A percentile compares a stretch with the other conserved stretches of the same genome.
These are phyloP conservation scores for Heterotis niloticus DNA, from an alignment of 2,113 vertebrate genomes.

Conservation along the genomic window DNA sequence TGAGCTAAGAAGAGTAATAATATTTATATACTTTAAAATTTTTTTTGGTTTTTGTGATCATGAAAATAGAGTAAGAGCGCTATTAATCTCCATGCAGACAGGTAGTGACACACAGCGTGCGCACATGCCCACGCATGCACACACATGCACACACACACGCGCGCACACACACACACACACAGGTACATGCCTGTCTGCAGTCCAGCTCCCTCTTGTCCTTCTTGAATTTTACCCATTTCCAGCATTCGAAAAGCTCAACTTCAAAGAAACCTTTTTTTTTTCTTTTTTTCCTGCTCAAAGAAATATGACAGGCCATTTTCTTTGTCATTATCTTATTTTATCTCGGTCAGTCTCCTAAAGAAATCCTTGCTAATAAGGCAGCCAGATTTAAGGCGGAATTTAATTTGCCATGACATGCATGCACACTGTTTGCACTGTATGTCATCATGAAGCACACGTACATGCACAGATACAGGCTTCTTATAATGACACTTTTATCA, in stretches of 20 bases:
- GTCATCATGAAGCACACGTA: no score
- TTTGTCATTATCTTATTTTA: conserved; percentile 31
- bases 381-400: conserved; percentile 18
- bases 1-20: not conserved
- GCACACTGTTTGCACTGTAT: no score
- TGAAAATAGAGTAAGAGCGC: not conserved
- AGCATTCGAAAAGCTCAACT: conserved; percentile 30
- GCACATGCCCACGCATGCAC: no score
- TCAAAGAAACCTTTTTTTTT: conserved; percentile 35
- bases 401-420: not conserved
- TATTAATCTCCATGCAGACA: not conserved
- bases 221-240: conserved; percentile 32
- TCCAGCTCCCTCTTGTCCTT: not conserved
- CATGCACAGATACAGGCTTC: no score
- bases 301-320: conserved; percentile 32
- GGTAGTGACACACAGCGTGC: not conserved
- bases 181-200: conserved; percentile 17
- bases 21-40: not conserved
- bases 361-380: conserved; percentile 19
- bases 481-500: conserved; percentile 13
- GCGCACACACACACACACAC: not conserved
- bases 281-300: conserved; percentile 35
- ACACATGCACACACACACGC: not conserved
- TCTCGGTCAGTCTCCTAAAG: conserved; percentile 16
- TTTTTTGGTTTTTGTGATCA: not conserved